Conservation (phyloP, 2,113 vertebrate species). For the Mugil cephalus region DNA sequence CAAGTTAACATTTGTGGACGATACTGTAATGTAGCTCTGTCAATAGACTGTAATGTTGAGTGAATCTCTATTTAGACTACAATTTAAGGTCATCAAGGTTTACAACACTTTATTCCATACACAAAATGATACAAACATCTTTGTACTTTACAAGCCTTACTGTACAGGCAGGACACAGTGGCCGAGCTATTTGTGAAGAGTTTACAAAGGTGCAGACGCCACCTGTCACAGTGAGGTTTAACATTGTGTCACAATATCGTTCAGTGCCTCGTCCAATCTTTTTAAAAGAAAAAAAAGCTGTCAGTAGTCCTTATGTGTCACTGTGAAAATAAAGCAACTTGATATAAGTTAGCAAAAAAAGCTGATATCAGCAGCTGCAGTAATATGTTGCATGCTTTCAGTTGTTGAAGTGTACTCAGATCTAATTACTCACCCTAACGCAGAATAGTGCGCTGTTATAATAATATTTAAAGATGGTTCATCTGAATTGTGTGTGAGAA, state of each 20-base stretch:
- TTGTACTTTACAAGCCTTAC: conserved; percentile 2
- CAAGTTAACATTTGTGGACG: conserved; percentile 12
- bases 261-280: not conserved
- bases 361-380: conserved; percentile 25
- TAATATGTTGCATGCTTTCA: conserved; percentile 52
- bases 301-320: conserved; percentile 23
- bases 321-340: conserved; percentile 40
- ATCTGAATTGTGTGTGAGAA: not conserved
- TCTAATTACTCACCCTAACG: not conserved
- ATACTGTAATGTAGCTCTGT: not conserved
- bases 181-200: not conserved
- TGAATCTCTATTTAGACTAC: not conserved
- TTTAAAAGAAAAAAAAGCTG: conserved; percentile 9
- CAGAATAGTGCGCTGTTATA: too few species aligned
- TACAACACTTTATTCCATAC: conserved; percentile 15
- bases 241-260: not conserved
- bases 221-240: not conserved
- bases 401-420: not conserved
- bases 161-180: conserved; percentile 9
- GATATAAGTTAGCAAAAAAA: conserved; percentile 31
- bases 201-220: not conserved
- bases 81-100: conserved; percentile 14
- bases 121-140: conserved; percentile 7
- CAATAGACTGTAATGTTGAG: conserved; percentile 3
- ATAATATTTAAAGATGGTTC: too few species aligned